Conservation (phyloP, 2,113 vertebrate genomes). For the Chloropsis hardwickii region DNA sequence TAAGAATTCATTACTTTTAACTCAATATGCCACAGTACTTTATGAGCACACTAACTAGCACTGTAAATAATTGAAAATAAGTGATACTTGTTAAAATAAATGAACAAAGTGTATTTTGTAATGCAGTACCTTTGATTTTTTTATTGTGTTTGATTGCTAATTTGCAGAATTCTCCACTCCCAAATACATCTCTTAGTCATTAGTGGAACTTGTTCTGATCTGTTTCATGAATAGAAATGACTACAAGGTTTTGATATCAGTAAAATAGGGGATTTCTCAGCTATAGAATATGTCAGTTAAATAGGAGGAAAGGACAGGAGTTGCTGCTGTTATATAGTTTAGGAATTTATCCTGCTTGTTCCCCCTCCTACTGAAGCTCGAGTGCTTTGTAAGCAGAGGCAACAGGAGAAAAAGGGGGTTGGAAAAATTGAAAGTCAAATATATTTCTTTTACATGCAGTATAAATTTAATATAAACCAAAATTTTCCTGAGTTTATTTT, state of each 20-base stretch:
- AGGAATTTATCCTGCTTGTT: neutral
- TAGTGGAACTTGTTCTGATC: conserved; percentile 51
- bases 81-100: conserved; percentile 68
- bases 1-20: conserved; percentile 61
- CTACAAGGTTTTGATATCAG: neutral
- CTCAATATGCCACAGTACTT: conserved; percentile 35
- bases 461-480: neutral
- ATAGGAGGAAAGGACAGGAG: neutral
- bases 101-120: conserved; percentile 63
- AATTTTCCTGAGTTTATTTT: neutral
- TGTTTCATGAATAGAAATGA: conserved; percentile 47
- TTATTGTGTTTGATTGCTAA: conserved; percentile 63
- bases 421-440: neutral
- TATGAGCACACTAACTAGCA: conserved; percentile 46
- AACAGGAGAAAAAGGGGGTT: neutral
- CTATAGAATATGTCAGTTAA: neutral
- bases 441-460: neutral
- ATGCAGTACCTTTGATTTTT: conserved; percentile 45
- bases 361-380: neutral
- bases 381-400: neutral
- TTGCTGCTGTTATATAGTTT: neutral
- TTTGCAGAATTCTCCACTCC: conserved; percentile 40
- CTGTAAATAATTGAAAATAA: conserved; percentile 72
- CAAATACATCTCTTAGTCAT: conserved; percentile 45
- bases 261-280: neutral